Conservation (phyloP, 2,888 invertebrate genomes). For the Sesamia inferens region DNA sequence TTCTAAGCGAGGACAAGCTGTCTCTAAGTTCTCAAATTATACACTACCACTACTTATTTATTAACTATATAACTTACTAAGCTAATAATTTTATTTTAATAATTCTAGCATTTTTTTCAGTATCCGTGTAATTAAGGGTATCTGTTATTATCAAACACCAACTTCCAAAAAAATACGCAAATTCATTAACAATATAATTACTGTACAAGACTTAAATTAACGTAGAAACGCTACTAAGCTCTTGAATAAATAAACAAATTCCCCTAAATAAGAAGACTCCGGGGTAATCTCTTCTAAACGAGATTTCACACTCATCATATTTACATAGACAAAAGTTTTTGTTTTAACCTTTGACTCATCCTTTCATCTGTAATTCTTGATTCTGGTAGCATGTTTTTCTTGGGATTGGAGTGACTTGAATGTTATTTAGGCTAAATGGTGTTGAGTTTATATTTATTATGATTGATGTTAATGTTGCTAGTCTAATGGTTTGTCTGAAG, state of each 20-base stretch:
- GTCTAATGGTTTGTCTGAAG: not conserved
- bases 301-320: constrained; percentile 36
- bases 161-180: not conserved
- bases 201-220: constrained; percentile 39
- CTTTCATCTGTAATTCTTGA: constrained; percentile 26
- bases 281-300: constrained; percentile 34
- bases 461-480: not conserved
- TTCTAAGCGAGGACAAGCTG: no score
- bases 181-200: constrained; percentile 16
- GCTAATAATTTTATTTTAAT: no score
- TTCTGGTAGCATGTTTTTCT: constrained; percentile 4
- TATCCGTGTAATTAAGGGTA: no score
- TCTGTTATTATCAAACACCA: not conserved
- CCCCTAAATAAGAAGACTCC: constrained; percentile 12
- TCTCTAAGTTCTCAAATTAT: no score
- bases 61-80: no score
- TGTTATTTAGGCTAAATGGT: constrained; percentile 8
- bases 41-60: no score
- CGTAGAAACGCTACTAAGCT: constrained; percentile 25
- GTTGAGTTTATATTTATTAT: constrained; percentile 8
- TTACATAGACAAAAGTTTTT: constrained; percentile 30
- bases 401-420: constrained; percentile 1
- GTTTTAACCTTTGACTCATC: constrained; percentile 40
- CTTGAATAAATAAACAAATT: constrained; percentile 45
- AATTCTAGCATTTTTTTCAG: no score